Evolutionary conservation across 1,140 invertebrate genomes (phyloP), one percentile per base, ranked within the genome.

Genomic region (Drosophila ercepeae): DNA sequence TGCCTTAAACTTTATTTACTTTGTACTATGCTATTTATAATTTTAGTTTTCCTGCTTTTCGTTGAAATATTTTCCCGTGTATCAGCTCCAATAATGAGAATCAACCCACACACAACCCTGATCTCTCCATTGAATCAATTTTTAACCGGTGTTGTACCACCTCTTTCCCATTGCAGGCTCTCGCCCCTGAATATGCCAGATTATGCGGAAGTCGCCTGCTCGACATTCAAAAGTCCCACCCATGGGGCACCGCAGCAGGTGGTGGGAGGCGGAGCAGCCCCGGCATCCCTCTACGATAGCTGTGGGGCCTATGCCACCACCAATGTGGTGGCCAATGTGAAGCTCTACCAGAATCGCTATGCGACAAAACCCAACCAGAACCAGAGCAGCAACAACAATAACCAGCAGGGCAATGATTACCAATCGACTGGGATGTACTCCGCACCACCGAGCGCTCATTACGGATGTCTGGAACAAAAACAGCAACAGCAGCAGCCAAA

Each of bases 161-260:
- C 21, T 14, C 39, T 57, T 11, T 7, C 5, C 21, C 14, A 39
- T 75, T 79, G 45, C 75, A 91, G 91, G 65, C 84, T 91, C 18
- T 90, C 90, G 44, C 90, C 89, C 14, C 64, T 92, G 58, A 91
- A 91, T 64, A 92, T 91, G 81, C 91, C 92, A 23, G 92, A 92
- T 79, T 92, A 92, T 73, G 92, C 92, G 58, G 92, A 92, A 89
- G 92, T 92, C 39, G 91, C 90, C 68, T 91, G 91, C 73, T 91
- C 91, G 68, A 91, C 91, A 78, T 91, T 91, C 75, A 91, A 91
- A 86, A 89, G 81, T 52, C 86, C 90, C 36, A 81, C 84, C 65
- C 76, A 78, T 29, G 72, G 63, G 29, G 11, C 29, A 32, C 29
- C 29, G 9, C 29, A 45, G 49, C 23, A 64, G 23, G 16, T 34